Base-by-base conservation (phyloP, 2,113 vertebrate genomes). In the Limanda limanda region DNA sequence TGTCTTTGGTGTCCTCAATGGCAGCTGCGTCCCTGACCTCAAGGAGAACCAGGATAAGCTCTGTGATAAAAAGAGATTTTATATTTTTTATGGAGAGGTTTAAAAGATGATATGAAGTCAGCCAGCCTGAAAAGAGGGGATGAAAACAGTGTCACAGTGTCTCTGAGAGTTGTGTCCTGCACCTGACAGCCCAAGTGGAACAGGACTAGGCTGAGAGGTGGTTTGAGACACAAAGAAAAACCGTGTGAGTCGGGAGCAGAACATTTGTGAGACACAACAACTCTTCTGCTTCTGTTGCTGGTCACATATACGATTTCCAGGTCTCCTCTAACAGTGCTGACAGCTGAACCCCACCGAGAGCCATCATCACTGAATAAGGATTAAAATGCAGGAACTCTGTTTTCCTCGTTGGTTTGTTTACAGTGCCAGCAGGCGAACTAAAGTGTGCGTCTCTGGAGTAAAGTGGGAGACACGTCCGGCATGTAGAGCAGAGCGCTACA, bases 381-480 rank as follows among this genome's bases (percentile, higher is more conserved):
- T 57, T 56, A 23, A 63, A 62, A 68, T 77, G 31, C 57, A 58
- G 56, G 66, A 51, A 2, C 27, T 67, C 12, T 14, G 11, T 59
- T 69, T 64, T 57, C 25, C 25, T 7, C 0, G 40, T 3, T 12
- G 40, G 35, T 13, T 42, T 42, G 40, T 42, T 42, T 42, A 42
- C 40, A 42, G 11, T 3, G 40, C 10, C 40, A 18, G 51, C 51
- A 52, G 7, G 20, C 6, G 2, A 0, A 21, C 21, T 3, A 45
- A 25, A 63, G 37, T 5, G 20, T 3, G 51, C 23, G 52, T 68
- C 47, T 68, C 10, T 9, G 48, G 48, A 15, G n/a, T 54, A 8
- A 56, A 37, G 35, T 56, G 40, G 40, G 14, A 17, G 45, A 48
- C 45, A 6, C 51, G 37, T 25, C 40, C 21, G 48, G n/a, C 37